Evolutionary conservation across 2,888 invertebrate species (phyloP), one percentile per base, ranked within the genome.

Genomic region (Drosophila differens): DNA sequence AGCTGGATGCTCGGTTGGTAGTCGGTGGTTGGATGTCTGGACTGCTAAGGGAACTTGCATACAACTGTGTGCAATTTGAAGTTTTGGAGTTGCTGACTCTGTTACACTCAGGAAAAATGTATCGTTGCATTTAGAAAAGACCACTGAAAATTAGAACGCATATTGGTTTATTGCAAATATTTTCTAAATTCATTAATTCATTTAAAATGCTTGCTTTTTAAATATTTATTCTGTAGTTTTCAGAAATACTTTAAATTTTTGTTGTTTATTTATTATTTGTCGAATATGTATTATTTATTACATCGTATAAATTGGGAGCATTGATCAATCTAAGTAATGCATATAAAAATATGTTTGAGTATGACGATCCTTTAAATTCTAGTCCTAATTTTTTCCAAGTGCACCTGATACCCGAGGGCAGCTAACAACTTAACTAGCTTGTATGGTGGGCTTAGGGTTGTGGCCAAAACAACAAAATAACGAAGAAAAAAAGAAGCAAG

Each of bases 371-470:
- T 0, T 53, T 32, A 22, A 4, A 22, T 14, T 4, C 9, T 32
- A n/a, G 2, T 14, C 0, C 7, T 2, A 33, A 16, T 14, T n/a
- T 58, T 58, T 44, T 58, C 0, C 32, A 10, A 32, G 58, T 58
- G 58, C 9, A 44, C 0, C 6, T 61, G 60, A 52, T 79, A 64
- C 85, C 83, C 70, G 74, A 75, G 84, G 87, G 82, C 74, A 66
- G 86, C 89, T 90, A 90, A 87, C 87, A 87, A 90, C 90, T 88
- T 87, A 87, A 87, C 87, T 87, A 90, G 90, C 88, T 73, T 59
- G 77, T 74, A 76, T 78, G 82, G 76, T 84, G 87, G 82, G 84
- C 85, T 89, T 76, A 79, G 86, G 89, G 85, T 81, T 80, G 76
- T 74, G 71, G 62, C 70, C 60, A 35, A 53, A 74, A 59, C 22